phyloP scores from a whole-genome alignment of 1,140 invertebrate species.

The Tachypleus tridentatus region DNA sequence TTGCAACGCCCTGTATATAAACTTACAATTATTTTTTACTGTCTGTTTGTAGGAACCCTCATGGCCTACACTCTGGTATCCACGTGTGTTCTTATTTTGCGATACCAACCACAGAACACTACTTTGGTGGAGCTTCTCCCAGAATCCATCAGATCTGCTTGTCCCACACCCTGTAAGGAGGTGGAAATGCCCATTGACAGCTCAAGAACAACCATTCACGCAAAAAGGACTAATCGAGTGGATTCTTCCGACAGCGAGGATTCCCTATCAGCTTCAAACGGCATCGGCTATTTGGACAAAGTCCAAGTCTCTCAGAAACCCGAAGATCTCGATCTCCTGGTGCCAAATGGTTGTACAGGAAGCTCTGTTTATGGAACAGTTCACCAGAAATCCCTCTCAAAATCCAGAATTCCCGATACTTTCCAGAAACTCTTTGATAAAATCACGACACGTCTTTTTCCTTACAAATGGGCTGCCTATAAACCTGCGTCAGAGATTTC shows the following conservation, averaged over 20 bases:
- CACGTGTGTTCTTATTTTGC: slow-evolving; percentile 27
- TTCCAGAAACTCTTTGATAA: too few relatives aligned
- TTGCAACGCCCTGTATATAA: background rate
- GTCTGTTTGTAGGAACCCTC: slow-evolving; percentile 51
- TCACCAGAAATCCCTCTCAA: too few relatives aligned
- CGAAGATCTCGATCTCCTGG: too few relatives aligned
- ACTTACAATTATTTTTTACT: slow-evolving; percentile 1
- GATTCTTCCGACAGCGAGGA: slow-evolving; percentile 24
- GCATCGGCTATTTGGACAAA: too few relatives aligned
- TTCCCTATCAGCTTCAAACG: background rate
- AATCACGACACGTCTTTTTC: slow-evolving; percentile 1
- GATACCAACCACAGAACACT: slow-evolving; percentile 69
- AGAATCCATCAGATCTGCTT: slow-evolving; percentile 40
- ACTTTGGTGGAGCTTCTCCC: slow-evolving; percentile 74
- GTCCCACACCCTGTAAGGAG: slow-evolving; percentile 24
- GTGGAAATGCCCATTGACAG: slow-evolving; percentile 1
- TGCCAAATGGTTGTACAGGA: too few relatives aligned
- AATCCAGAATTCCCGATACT: too few relatives aligned
- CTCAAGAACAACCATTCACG: slow-evolving; percentile 13
- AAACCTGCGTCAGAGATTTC: slow-evolving; percentile 66
- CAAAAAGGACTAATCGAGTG: slow-evolving; percentile 20
- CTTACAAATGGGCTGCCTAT: slow-evolving; percentile 22
- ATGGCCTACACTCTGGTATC: slow-evolving; percentile 65
- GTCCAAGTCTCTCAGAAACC: too few relatives aligned
- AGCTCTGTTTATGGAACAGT: too few relatives aligned